Evolutionary conservation across 2,888 invertebrate genomes (phyloP).

Genomic region (Dyspetes luteomarginatus): DNA sequence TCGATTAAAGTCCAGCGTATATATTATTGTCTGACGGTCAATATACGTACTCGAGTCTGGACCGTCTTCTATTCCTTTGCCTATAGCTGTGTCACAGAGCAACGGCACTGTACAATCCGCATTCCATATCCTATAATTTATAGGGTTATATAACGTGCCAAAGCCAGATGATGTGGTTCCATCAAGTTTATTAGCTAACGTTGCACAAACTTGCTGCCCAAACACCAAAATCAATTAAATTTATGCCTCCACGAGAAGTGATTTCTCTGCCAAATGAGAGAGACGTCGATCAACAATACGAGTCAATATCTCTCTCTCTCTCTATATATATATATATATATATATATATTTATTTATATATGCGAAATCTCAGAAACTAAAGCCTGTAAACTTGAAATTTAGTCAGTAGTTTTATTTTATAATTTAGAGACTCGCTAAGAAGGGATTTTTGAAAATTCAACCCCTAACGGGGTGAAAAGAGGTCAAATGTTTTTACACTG

Average conservation of each 20-base stretch:
- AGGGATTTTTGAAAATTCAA: no score
- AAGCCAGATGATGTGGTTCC: slow-evolving; percentile 53
- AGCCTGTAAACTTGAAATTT: no score
- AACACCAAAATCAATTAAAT: slow-evolving; percentile 53
- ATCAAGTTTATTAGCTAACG: slow-evolving; percentile 59
- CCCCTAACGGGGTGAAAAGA: no score
- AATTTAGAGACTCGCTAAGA: no score
- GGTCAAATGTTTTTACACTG: no score
- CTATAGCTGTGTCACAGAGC: slow-evolving; percentile 11
- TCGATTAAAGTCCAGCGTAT: slow-evolving; percentile 54
- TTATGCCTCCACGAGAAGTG: no score
- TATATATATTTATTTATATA: no score
- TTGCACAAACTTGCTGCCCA: slow-evolving; percentile 55
- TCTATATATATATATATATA: no score
- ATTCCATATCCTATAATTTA: slow-evolving; percentile 51
- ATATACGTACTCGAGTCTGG: slow-evolving; percentile 42
- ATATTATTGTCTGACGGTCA: slow-evolving; percentile 50
- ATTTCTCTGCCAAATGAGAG: slow-evolving; percentile 20
- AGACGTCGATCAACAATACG: no score
- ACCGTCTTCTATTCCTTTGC: background rate
- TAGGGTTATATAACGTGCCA: slow-evolving; percentile 54
- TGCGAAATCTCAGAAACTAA: no score
- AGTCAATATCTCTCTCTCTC: no score
- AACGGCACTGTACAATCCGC: slow-evolving; percentile 25
- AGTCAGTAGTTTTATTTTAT: no score